Evolutionary conservation across 1,140 invertebrate species (phyloP), one percentile per base, ranked within the genome.

Genomic region (Copidosoma floridanum): DNA sequence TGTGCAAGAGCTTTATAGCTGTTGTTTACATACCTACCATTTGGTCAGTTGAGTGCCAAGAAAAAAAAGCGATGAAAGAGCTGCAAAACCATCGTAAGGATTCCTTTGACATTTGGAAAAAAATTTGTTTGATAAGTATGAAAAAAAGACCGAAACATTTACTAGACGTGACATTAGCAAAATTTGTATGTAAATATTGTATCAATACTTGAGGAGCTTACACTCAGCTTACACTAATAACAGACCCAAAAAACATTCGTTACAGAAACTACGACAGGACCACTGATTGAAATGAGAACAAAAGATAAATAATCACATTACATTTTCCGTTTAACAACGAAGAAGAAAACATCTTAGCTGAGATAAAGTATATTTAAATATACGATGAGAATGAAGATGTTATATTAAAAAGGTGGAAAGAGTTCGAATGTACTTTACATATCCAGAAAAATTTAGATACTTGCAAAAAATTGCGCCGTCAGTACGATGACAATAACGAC

Each of bases 101-200:
- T 59, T 63, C 16, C 1, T 66, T 63, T 1, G 37, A 71, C 52
- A 58, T 73, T 43, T 74, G 69, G 65, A 71, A 67, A 57, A 65
- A 71, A 64, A 71, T 50, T 71, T 65, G 44, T 67, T 68, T 24
- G 67, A 74, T 14, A 68, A 72, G 37, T 74, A 74, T 52, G 52
- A 64, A 70, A 68, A n/a, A 69, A 21, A 32, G 76, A 80, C 70
- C 71, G 75, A 44, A 74, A 78, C 50, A 69, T 18, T 43, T 71
- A 26, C 54, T 68, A 59, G 16, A 68, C 18, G 38, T 73, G 35
- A 58, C 66, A 32, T 56, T 74, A 10, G 68, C 68, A 7, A 69
- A 73, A 44, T 71, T 68, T 57, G 67, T 69, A 51, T 43, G 68
- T 8, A 57, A 69, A 20, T 71, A 73, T 58, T 26, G 57, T n/a